Evolutionary conservation across 2,888 invertebrate species (phyloP), one percentile per base, ranked within the genome.

Genomic region (Trichogramma evanescens): DNA sequence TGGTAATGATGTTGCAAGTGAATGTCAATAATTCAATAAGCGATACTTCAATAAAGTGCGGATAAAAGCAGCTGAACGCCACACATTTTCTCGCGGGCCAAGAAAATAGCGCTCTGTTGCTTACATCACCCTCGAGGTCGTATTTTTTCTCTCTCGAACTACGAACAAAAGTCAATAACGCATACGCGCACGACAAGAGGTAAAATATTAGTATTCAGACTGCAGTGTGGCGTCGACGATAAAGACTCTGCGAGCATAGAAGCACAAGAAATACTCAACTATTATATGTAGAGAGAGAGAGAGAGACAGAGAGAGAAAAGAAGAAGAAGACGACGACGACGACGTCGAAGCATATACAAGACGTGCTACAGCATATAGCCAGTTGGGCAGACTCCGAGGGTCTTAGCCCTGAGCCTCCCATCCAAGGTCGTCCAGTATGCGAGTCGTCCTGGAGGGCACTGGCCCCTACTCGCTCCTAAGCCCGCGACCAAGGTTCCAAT

Each of bases 391-490:
- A 46, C 5, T 5, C 9, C 48, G 6, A 48, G 6, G 5, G 5
- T 55, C 54, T 61, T 58, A 55, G 49, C 63, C 63, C 39, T 58
- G 63, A 63, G 61, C 42, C 58, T 26, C 26, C 26, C 26, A 66
- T 71, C 72, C 75, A 75, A 77, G 76, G 76, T 77, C 74, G 73
- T 74, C 77, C 71, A 66, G 76, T 76, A 66, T 67, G 67, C 69
- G 70, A 72, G 71, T 71, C 71, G 68, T 67, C 70, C 71, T 69
- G 67, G 67, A 67, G 70, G 74, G 70, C 74, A 74, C 72, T 76
- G 75, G 74, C 75, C 75, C 72, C 69, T 65, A 65, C 60, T 59
- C 63, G 61, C 50, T 39, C 55, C 10, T 10, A 48, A 48, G 48
- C 48, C 48, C 52, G 52, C 26, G 26, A 26, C 26, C 26, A 26